Evolutionary conservation across 2,113 vertebrate species (phyloP).

Genomic region (Dendrocopos noguchii): DNA sequence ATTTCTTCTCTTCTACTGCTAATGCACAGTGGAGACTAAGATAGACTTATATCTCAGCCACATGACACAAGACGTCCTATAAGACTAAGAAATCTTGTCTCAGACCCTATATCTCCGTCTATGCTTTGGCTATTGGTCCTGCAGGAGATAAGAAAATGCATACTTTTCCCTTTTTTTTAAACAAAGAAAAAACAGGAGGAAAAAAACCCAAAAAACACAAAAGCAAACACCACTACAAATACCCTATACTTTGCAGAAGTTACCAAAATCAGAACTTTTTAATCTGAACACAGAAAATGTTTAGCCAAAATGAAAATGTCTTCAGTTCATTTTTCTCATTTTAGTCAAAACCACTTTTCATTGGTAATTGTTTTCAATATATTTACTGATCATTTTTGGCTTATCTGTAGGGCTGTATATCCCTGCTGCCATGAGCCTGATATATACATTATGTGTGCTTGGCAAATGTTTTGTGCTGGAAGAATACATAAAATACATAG

Average conservation of each 20-base stretch:
- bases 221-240: no score
- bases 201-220: fast-evolving
- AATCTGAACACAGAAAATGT: background rate
- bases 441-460: background rate
- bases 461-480: background rate
- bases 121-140: background rate
- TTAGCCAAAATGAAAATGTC: background rate
- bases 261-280: background rate
- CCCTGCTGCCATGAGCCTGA: background rate
- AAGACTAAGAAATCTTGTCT: background rate
- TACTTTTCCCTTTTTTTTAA: background rate
- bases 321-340: background rate
- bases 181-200: fast-evolving
- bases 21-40: background rate
- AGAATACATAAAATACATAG: no score
- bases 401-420: background rate
- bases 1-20: background rate
- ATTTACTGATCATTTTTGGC: background rate
- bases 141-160: background rate
- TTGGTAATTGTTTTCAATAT: background rate
- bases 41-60: background rate
- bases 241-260: background rate
- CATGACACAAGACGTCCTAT: background rate
- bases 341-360: background rate
- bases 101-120: fast-evolving